Conservation (phyloP, 2,113 vertebrate species). For the Pluvialis apricaria region DNA sequence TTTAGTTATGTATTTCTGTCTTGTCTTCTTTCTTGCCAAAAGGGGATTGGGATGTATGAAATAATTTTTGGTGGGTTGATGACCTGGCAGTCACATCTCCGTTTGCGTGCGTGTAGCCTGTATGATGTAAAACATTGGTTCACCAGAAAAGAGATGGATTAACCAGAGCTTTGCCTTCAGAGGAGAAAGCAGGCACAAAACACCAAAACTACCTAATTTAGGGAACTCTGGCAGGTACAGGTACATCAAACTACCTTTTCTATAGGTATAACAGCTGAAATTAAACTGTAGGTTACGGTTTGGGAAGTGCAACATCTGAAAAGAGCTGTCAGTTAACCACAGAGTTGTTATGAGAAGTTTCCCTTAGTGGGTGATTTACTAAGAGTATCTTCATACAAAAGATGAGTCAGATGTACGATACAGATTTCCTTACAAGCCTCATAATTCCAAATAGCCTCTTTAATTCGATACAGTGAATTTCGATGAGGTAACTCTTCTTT, state of each 20-base stretch:
- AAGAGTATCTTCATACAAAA: background rate
- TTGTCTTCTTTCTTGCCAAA: background rate
- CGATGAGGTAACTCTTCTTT: constrained; percentile 28
- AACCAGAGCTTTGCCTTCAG: background rate
- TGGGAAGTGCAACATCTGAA: background rate
- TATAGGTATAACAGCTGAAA: background rate
- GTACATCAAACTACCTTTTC: background rate
- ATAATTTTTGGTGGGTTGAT: background rate
- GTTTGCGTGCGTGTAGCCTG: fast-evolving
- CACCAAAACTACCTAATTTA: background rate
- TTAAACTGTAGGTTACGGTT: fast-evolving
- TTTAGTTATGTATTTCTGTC: background rate
- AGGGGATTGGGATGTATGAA: background rate
- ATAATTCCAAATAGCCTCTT: background rate
- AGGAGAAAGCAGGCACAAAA: background rate
- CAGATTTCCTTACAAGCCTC: background rate
- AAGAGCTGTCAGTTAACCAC: background rate
- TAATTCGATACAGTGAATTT: background rate
- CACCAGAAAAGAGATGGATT: background rate
- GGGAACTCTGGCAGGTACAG: background rate
- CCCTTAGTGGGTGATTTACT: background rate
- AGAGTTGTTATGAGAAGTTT: background rate
- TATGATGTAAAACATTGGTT: background rate
- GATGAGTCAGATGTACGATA: background rate
- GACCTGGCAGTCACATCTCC: background rate